phyloP scores from a whole-genome alignment of 2,888 invertebrate genomes.

The Syrista parreyssii region DNA sequence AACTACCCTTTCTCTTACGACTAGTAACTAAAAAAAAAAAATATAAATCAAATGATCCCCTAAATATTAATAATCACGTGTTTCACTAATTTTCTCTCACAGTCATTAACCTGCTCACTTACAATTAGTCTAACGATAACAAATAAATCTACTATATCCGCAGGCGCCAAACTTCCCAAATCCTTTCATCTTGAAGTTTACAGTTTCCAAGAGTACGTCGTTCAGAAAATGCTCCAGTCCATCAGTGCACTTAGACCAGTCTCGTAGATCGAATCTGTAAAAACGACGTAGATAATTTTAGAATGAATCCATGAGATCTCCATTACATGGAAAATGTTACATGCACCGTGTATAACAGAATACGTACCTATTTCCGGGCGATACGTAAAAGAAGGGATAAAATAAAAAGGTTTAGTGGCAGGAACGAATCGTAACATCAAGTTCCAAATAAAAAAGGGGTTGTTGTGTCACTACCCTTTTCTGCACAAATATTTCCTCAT shows the following conservation, averaged over 20 bases:
- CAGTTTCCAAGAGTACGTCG: neutral
- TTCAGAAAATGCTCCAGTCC: neutral
- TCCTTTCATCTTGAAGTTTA: slow-evolving; percentile 3
- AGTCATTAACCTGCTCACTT: neutral
- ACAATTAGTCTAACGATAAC: neutral
- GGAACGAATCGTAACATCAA: neutral
- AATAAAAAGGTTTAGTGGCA: neutral
- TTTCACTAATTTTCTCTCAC: neutral
- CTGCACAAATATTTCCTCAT: neutral
- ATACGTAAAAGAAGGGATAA: neutral
- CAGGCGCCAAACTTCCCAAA: neutral
- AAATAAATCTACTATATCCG: neutral
- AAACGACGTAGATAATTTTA: neutral
- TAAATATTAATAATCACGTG: neutral
- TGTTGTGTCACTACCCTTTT: neutral
- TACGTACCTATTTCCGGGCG: neutral
- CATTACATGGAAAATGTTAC: neutral
- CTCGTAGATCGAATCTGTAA: neutral
- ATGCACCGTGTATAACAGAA: neutral
- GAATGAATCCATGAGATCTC: neutral
- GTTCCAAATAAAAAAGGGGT: neutral
- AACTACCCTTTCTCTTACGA: neutral
- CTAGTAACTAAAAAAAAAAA: neutral
- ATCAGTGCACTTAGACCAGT: neutral
- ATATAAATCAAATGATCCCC: neutral